Base-by-base conservation (phyloP, 2,113 vertebrate species). In the Nipponia nippon region DNA sequence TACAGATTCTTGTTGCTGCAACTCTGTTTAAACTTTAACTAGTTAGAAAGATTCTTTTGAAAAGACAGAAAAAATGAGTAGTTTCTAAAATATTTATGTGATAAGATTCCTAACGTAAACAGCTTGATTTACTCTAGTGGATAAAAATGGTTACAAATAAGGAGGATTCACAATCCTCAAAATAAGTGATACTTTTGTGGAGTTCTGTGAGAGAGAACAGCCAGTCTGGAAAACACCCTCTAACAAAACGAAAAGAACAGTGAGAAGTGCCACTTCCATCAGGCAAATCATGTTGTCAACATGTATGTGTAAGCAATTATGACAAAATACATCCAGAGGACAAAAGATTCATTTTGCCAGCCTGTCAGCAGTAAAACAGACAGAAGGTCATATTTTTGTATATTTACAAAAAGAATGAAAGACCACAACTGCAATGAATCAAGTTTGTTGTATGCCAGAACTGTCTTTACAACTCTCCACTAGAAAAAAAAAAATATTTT, bases 1-100 rank as follows among this genome's bases (percentile, higher is more conserved):
- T 25, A 23, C 7, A 69, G 34, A 52, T 34, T 61, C 8, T 49
- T 58, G 15, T 21, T 30, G 12, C 27, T 73, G 30, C 4, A 79
- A 40, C 8, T 29, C 18, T 30, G 7, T 23, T 83, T 58, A 40
- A 83, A 78, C n/a, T 75, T 76, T 15, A 87, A 25, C 5, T 2
- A 8, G 2, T 16, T 16, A 14, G 7, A 72, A 87, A 72, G 17
- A 66, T 10, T 53, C 6, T 80, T 83, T 22, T 1, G 1, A 50
- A 71, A 1, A 6, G 11, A 58, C 13, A 7, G 16, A 50, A 56
- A 69, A 58, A 32, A 65, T 0, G 0, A 71, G 9, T 44, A 8
- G 5, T 20, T 80, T 80, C 34, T 26, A 17, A 78, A 81, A 59
- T 2, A 40, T 4, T 62, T 16, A 44, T 7, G 9, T 47, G 19